These are phyloP conservation scores for Brachypalpus laphriformis DNA, from an alignment of 2,888 invertebrate species.

Conservation along the genomic window DNA sequence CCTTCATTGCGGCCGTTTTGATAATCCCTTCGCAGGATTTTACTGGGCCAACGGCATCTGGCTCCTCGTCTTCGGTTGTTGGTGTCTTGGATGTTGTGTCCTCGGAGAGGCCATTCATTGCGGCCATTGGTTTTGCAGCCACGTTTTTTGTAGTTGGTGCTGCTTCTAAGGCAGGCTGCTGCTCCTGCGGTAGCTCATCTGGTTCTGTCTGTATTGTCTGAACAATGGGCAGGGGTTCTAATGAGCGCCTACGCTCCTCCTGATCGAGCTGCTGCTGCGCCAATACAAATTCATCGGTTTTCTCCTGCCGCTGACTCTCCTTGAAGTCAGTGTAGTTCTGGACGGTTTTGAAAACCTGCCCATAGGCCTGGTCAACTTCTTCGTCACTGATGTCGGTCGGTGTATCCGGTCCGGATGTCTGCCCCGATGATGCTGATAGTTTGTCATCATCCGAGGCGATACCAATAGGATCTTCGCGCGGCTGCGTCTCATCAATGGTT, in stretches of 20 bases:
- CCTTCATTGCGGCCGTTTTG: slow-evolving; percentile 39
- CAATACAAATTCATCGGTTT: slow-evolving; percentile 26
- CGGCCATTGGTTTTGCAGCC: not conserved
- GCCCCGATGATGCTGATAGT: slow-evolving; percentile 89
- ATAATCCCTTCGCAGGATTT: not conserved
- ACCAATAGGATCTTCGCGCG: slow-evolving; percentile 75
- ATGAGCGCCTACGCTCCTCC: slow-evolving; percentile 9
- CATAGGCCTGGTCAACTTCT: slow-evolving; percentile 83
- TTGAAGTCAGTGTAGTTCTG: slow-evolving; percentile 74
- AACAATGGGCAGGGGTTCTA: not conserved
- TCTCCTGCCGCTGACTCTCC: slow-evolving; percentile 22
- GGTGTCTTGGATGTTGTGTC: slow-evolving; percentile 27
- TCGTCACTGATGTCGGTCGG: slow-evolving; percentile 89
- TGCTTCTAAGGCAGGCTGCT: no score
- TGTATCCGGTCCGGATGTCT: slow-evolving; percentile 94
- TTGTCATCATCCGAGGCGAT: slow-evolving; percentile 77
- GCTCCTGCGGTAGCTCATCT: not conserved
- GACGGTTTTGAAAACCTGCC: slow-evolving; percentile 49
- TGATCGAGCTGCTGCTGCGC: slow-evolving; percentile 35
- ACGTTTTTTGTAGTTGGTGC: not conserved
- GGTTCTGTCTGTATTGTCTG: not conserved
- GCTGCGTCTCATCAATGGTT: not conserved
- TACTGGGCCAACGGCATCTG: slow-evolving; percentile 1
- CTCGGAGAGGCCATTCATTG: slow-evolving; percentile 20
- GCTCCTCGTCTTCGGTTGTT: slow-evolving; percentile 52